A percentile compares a stretch with the other conserved stretches of the same genome.
These are phyloP conservation scores for Tenodera sinensis DNA, from an alignment of 2,888 invertebrate species.

Conservation along the genomic window DNA sequence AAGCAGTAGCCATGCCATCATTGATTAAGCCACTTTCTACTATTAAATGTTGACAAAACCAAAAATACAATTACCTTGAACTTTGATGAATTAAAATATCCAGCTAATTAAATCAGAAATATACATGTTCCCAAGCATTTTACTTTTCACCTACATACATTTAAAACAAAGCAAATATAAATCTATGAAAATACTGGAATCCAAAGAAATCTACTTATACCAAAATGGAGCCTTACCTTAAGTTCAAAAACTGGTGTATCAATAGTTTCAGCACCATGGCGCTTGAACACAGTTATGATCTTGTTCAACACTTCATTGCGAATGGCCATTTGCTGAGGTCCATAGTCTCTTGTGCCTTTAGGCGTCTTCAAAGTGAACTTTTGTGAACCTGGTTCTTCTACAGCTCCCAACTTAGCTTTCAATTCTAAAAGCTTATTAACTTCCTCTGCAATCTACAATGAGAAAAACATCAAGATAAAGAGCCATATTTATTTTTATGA, in stretches of 20 bases:
- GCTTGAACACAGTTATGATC: constrained; percentile 86
- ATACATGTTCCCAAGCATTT: too few species aligned
- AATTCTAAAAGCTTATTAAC: constrained; percentile 75
- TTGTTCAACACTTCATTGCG: constrained; percentile 81
- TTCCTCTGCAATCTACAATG: constrained; percentile 75
- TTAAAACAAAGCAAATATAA: too few species aligned
- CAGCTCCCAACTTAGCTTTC: constrained; percentile 65
- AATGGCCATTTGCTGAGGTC: constrained; percentile 91
- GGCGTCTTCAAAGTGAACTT: constrained; percentile 87
- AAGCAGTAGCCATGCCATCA: too few species aligned
- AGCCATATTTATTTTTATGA: neutral
- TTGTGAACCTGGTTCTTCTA: constrained; percentile 54
- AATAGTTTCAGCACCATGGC: constrained; percentile 96
- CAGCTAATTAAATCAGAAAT: too few species aligned
- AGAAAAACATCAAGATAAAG: neutral
- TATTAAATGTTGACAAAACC: too few species aligned
- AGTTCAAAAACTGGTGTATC: constrained; percentile 98
- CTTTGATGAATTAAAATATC: too few species aligned
- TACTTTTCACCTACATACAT: too few species aligned
- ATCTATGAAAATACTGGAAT: neutral
- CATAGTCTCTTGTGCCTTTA: constrained; percentile 93
- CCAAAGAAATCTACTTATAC: neutral
- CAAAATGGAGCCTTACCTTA: constrained; percentile 59
- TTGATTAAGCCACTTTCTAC: too few species aligned
- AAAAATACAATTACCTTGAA: too few species aligned